Conservation (phyloP, 2,888 invertebrate species). For the Mayetiola destructor region DNA sequence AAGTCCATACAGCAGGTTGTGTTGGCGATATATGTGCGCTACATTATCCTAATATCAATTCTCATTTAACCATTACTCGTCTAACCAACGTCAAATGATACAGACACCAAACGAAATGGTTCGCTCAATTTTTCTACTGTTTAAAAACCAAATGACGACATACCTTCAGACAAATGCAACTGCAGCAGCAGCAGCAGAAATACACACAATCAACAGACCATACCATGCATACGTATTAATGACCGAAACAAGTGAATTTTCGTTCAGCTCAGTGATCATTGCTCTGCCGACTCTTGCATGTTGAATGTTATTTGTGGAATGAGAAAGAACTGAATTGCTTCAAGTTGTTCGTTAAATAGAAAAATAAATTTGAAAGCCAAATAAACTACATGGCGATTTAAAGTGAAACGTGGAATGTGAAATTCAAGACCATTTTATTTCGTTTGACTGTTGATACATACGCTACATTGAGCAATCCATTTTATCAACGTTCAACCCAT, state of each 20-base stretch:
- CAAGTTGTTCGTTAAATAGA: background rate
- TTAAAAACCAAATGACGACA: too few species aligned
- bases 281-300: too few species aligned
- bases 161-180: too few species aligned
- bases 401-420: too few species aligned
- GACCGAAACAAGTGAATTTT: background rate
- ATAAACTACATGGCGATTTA: constrained; percentile 6
- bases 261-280: too few species aligned
- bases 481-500: constrained; percentile 1
- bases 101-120: too few species aligned
- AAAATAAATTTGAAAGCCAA: constrained; percentile 10
- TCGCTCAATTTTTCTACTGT: too few species aligned
- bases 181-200: too few species aligned
- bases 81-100: too few species aligned
- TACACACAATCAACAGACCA: background rate
- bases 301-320: too few species aligned
- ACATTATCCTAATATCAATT: constrained; percentile 12
- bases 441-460: constrained; percentile 6
- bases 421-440: too few species aligned
- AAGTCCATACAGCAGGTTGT: constrained; percentile 6
- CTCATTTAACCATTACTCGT: constrained; percentile 6
- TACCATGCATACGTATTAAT: constrained; percentile 9
- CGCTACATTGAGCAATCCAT: constrained; percentile 9
- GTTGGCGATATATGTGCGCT: constrained; percentile 2
- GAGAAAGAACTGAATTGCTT: too few species aligned